Evolutionary conservation across 2,888 invertebrate genomes (phyloP), one percentile per base, ranked within the genome.

Genomic region (Stenotaenia linearis): DNA sequence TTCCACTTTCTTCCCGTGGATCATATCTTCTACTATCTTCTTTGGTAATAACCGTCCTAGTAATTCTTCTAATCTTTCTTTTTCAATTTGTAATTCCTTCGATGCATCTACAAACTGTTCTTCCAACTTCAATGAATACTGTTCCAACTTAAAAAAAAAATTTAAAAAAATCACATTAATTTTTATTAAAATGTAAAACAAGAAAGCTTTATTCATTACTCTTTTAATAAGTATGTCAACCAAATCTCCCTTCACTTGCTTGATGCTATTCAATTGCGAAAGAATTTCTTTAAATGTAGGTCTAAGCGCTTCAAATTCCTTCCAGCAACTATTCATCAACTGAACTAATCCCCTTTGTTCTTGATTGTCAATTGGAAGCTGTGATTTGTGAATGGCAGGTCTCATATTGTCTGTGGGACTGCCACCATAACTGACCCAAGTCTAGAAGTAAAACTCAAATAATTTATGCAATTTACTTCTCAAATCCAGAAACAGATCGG

Each of bases 11-110:
- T 75, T 79, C 1, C 75, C 79, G 23, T 79, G 79, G 15, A 79
- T 50, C 75, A 79, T 75, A 23, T 79, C 79, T 75, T 79, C 79
- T 0, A 79, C 79, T 74, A 79, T 79, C 25, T 75, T 79, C 28
- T 45, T 69, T 9, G 79, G 79, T 15, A 79, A 37, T 35, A 79
- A 32, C 15, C 79, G 79, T 25, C 35, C 37, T 21, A 79, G 35
- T 12, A 79, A 10, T 9, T 79, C 79, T 40, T 79, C 79, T 12
- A 79, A 18, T 32, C 50, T 3, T 25, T 50, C 23, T 28, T 79
- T 79, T 37, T 79, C 79, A 10, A 74, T 35, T 25, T 79, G 79
- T 15, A 79, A 25, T 37, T 79, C 79, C 21, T 40, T 32, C 18
- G 79, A 69, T n/a, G 75, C 79, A 3, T 75, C 79, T 1, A 75